Percentiles rank a stretch among this genome's conserved stretches.
Evolutionary conservation across 2,113 vertebrate species (phyloP).

Genomic region (Anguilla rostrata): DNA sequence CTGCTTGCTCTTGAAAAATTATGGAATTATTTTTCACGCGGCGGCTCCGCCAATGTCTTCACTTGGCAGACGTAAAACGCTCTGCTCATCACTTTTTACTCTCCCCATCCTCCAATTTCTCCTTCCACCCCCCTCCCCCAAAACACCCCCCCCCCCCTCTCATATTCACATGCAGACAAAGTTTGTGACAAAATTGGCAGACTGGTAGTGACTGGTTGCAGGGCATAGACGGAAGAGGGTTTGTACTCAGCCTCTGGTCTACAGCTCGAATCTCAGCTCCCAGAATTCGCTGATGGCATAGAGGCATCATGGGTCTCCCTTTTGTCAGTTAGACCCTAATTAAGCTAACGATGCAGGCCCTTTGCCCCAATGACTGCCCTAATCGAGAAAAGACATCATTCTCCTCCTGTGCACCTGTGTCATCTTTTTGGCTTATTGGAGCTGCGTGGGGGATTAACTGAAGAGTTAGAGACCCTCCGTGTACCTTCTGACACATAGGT

Average conservation of each 20-base stretch:
- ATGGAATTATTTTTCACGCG: slow-evolving; percentile 25
- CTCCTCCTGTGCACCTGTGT: background rate
- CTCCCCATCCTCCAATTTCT: background rate
- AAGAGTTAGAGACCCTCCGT: background rate
- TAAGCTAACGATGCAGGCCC: background rate
- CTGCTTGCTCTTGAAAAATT: slow-evolving; percentile 14
- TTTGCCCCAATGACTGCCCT: background rate
- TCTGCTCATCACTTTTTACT: background rate
- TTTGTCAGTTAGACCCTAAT: slow-evolving; percentile 2
- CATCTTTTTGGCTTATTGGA: background rate
- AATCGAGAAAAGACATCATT: background rate
- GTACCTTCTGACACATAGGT: background rate
- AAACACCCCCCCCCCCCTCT: background rate
- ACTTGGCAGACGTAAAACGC: background rate
- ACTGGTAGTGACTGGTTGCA: background rate
- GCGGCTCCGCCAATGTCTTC: slow-evolving; percentile 9
- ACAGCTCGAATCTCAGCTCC: background rate
- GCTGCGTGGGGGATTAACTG: background rate
- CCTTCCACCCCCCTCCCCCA: too few relatives aligned
- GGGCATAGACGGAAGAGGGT: background rate
- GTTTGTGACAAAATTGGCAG: background rate
- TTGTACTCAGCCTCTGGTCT: background rate
- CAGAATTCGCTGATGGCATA: background rate
- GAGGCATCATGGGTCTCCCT: background rate
- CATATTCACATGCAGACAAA: background rate